Percentiles rank a stretch among this genome's conserved stretches.
phyloP scores from a whole-genome alignment of 2,113 vertebrate genomes.

The Gopherus flavomarginatus region DNA sequence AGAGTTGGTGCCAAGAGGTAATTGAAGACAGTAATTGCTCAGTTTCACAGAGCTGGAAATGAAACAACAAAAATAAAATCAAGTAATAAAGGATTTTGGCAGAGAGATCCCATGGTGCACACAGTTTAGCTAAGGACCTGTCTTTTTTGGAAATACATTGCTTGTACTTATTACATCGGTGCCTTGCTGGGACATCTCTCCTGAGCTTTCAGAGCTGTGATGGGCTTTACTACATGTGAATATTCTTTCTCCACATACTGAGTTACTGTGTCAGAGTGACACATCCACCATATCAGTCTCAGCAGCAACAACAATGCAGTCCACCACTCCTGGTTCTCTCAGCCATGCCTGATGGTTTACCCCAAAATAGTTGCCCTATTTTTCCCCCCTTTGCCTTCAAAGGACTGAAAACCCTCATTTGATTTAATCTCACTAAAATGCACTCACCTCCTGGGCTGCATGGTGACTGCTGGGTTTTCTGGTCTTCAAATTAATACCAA shows the following conservation, averaged over 20 bases:
- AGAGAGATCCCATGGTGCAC: conserved; percentile 56
- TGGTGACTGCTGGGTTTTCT: background rate
- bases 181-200: conserved; percentile 68
- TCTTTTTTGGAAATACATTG: conserved; percentile 57
- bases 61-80: conserved; percentile 68
- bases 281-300: background rate
- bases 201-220: conserved; percentile 32
- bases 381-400: background rate
- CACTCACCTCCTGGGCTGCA: background rate
- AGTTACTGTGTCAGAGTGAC: background rate
- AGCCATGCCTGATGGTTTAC: background rate
- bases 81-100: conserved; percentile 65
- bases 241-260: background rate
- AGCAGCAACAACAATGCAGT: background rate
- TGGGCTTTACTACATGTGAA: conserved; percentile 26
- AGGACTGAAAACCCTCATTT: background rate
- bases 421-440: background rate
- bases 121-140: conserved; percentile 60
- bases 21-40: conserved; percentile 72
- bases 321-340: background rate
- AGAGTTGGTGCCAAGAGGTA: conserved; percentile 61
- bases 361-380: accelerated
- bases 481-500: background rate
- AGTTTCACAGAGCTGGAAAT: conserved; percentile 62
- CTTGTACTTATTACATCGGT: conserved; percentile 63